Conservation (phyloP, 2,113 vertebrate genomes). For the Psettodes erumei region DNA sequence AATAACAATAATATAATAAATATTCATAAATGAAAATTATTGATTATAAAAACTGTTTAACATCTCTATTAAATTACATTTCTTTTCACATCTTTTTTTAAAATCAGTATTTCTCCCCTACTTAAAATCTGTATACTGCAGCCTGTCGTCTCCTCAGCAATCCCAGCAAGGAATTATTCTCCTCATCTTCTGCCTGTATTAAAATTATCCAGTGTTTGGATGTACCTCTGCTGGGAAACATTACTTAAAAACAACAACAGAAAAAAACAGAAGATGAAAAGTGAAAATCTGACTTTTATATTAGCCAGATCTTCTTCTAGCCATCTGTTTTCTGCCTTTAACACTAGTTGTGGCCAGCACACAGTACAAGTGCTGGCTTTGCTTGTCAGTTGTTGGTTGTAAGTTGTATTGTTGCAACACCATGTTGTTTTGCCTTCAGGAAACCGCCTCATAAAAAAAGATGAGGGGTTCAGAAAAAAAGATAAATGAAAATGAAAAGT, state of each 20-base stretch:
- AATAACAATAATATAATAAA: not conserved
- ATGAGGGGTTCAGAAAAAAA: conserved; percentile 39
- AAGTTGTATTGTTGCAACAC: conserved; percentile 46
- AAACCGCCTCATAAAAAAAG: conserved; percentile 60
- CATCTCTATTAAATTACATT: not conserved
- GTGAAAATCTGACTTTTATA: conserved; percentile 63
- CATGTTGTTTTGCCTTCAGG: conserved; percentile 51
- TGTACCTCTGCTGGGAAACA: conserved; percentile 29
- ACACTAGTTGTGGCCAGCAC: conserved; percentile 31
- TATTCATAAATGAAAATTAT: too few relatives aligned
- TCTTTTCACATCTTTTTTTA: too few relatives aligned
- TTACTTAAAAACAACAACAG: too few relatives aligned
- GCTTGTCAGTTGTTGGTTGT: conserved; percentile 47
- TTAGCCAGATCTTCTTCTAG: conserved; percentile 54
- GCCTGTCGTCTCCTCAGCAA: conserved; percentile 33
- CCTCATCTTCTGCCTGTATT: conserved; percentile 20
- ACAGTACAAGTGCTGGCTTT: conserved; percentile 27
- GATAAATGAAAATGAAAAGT: conserved; percentile 63
- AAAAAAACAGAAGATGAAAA: conserved; percentile 11
- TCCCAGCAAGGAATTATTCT: conserved; percentile 44
- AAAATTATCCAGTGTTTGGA: conserved; percentile 45
- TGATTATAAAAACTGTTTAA: not conserved
- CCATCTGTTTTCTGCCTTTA: conserved; percentile 61
- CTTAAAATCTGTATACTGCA: not conserved
- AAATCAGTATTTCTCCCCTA: not conserved